Evolutionary conservation across 2,888 invertebrate species (phyloP).

Genomic region (Zaprionus bogoriensis): DNA sequence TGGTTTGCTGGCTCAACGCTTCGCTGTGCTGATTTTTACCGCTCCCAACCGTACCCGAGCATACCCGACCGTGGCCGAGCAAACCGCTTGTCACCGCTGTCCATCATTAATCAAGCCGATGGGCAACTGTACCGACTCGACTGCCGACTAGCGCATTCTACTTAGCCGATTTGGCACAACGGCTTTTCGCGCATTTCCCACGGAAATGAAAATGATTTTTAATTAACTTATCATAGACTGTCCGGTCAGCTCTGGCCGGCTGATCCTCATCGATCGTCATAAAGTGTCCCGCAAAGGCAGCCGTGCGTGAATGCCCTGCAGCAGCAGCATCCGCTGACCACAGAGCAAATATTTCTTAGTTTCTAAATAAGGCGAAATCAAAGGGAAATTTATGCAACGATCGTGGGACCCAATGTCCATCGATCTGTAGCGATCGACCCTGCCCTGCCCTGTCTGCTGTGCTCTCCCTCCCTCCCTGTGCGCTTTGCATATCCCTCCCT

Average conservation of each 20-base stretch:
- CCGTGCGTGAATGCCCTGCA: constrained; percentile 63
- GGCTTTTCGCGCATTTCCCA: constrained; percentile 13
- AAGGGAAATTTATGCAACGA: constrained; percentile 59
- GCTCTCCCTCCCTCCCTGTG: background rate
- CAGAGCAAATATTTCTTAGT: constrained; percentile 7
- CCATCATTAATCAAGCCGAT: background rate
- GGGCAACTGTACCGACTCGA: background rate
- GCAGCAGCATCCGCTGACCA: constrained; percentile 34
- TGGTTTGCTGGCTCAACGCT: background rate
- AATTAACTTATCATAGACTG: constrained; percentile 74
- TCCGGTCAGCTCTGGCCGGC: background rate
- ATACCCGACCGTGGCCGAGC: too few relatives aligned
- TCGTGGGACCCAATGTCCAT: constrained; percentile 32
- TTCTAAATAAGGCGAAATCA: background rate
- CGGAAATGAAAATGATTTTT: constrained; percentile 51
- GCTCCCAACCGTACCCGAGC: background rate
- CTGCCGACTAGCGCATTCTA: background rate
- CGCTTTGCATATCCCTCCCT: constrained; percentile 1
- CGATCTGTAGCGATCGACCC: constrained; percentile 11
- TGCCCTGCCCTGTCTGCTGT: constrained; percentile 23
- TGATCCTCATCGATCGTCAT: constrained; percentile 18
- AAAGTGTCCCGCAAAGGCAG: constrained; percentile 42
- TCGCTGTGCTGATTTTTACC: constrained; percentile 44
- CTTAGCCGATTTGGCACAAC: background rate
- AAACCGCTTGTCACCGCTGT: background rate